Evolutionary conservation across 2,888 invertebrate species (phyloP).

Genomic region (Idaea biselata): DNA sequence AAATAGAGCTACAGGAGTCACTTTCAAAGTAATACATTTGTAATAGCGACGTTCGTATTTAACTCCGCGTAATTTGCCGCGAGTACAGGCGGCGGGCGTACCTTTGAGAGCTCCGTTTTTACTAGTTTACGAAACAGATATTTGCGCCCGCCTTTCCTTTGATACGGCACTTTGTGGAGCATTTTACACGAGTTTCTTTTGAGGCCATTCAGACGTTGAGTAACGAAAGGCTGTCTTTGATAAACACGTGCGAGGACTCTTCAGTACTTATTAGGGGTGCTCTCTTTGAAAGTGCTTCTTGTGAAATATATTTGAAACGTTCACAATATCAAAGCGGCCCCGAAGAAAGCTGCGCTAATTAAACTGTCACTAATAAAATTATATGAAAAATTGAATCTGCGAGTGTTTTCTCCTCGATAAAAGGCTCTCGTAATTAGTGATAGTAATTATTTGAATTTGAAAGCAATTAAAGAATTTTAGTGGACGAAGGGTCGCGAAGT

Average conservation of each 20-base stretch:
- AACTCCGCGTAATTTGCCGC: constrained; percentile 80
- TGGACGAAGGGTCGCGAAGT: constrained; percentile 11
- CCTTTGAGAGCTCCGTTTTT: constrained; percentile 80
- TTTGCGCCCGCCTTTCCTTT: constrained; percentile 80
- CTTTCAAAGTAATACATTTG: constrained; percentile 74
- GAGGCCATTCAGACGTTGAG: constrained; percentile 81
- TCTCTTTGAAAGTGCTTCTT: constrained; percentile 79
- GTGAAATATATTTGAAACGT: constrained; percentile 80
- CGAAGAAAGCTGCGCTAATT: constrained; percentile 78
- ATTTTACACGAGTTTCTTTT: constrained; percentile 81
- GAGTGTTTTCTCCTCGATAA: constrained; percentile 56
- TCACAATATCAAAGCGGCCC: constrained; percentile 76
- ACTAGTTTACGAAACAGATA: constrained; percentile 81
- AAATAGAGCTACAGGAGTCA: constrained; percentile 56
- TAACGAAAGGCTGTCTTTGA: constrained; percentile 82
- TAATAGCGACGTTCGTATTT: constrained; percentile 74
- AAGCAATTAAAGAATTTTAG: constrained; percentile 17
- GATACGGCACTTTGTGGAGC: constrained; percentile 80
- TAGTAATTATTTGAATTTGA: constrained; percentile 13
- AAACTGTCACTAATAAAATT: constrained; percentile 80
- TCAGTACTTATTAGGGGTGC: constrained; percentile 81
- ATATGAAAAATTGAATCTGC: constrained; percentile 72
- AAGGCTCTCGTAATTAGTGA: constrained; percentile 44
- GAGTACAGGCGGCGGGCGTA: constrained; percentile 73
- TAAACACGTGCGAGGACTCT: constrained; percentile 82